Conservation (phyloP, 2,888 invertebrate species). For the Cryptus armator region DNA sequence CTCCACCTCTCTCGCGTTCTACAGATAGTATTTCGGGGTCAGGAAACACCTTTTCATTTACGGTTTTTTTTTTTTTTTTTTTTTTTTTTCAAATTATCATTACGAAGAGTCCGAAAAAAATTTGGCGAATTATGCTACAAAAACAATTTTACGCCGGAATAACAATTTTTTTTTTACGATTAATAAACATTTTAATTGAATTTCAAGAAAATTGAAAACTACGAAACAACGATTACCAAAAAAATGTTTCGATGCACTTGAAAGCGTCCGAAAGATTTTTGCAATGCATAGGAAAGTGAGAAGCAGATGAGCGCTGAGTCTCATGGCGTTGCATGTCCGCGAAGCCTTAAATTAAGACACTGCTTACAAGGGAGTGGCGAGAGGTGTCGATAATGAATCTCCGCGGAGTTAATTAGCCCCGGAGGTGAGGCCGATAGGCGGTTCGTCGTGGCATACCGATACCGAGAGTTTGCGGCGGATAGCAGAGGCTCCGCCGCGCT, state of each 20-base stretch:
- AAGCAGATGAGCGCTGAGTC: conserved; percentile 61
- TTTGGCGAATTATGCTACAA: background rate
- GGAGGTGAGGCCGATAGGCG: conserved; percentile 79
- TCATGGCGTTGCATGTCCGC: conserved; percentile 48
- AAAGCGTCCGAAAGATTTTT: conserved; percentile 38
- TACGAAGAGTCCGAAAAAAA: background rate
- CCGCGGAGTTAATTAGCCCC: conserved; percentile 81
- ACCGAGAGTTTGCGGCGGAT: conserved; percentile 69
- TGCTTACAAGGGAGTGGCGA: conserved; percentile 69
- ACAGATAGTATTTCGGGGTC: conserved; percentile 24
- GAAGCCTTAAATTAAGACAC: conserved; percentile 78
- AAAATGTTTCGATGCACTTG: background rate
- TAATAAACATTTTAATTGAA: background rate
- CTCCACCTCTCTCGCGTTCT: conserved; percentile 69
- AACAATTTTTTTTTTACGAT: background rate
- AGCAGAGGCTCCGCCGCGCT: conserved; percentile 7
- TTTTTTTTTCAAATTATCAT: conserved; percentile 65
- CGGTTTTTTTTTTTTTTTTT: no score
- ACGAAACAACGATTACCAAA: background rate
- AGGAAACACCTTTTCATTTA: conserved; percentile 53
- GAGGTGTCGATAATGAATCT: conserved; percentile 84
- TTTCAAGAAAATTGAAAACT: background rate
- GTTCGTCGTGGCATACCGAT: conserved; percentile 82
- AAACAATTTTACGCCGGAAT: background rate
- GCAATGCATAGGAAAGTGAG: conserved; percentile 50